phyloP scores from a whole-genome alignment of 2,113 vertebrate genomes.

The Ondatra zibethicus region DNA sequence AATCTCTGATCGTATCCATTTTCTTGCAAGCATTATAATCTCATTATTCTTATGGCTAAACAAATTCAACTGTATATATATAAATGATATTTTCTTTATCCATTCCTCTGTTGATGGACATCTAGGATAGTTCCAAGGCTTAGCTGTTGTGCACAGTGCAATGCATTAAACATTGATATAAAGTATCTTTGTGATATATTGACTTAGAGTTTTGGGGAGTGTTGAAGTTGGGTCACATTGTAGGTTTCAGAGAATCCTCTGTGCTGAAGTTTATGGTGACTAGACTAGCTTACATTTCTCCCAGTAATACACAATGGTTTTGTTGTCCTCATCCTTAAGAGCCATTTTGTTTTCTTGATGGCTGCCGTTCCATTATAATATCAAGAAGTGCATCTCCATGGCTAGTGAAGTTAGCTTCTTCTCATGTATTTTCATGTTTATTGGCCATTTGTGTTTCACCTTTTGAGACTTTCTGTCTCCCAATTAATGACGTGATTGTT shows the following conservation, averaged over 20 bases:
- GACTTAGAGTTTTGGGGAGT: not conserved
- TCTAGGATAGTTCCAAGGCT: not conserved
- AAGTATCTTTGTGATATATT: not conserved
- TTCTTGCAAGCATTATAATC: not conserved
- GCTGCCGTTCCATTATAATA: not conserved
- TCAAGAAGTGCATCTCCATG: not conserved
- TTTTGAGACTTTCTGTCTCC: not conserved
- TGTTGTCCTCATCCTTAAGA: not conserved
- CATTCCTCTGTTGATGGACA: not conserved
- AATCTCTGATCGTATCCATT: not conserved
- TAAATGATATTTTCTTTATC: not conserved
- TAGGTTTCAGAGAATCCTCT: not conserved
- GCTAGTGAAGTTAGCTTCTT: not conserved
- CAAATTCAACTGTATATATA: not conserved
- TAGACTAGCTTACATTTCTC: not conserved
- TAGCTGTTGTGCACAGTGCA: not conserved
- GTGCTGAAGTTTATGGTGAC: not conserved
- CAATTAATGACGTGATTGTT: not conserved
- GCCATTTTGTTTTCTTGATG: not conserved
- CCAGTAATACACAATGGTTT: not conserved
- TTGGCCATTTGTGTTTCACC: not conserved
- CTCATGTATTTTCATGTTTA: not conserved
- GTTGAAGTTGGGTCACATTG: not conserved
- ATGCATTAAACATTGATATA: not conserved
- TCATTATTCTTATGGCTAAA: not conserved